phyloP scores from a whole-genome alignment of 2,888 invertebrate species.

The Palloptera scutellata region DNA sequence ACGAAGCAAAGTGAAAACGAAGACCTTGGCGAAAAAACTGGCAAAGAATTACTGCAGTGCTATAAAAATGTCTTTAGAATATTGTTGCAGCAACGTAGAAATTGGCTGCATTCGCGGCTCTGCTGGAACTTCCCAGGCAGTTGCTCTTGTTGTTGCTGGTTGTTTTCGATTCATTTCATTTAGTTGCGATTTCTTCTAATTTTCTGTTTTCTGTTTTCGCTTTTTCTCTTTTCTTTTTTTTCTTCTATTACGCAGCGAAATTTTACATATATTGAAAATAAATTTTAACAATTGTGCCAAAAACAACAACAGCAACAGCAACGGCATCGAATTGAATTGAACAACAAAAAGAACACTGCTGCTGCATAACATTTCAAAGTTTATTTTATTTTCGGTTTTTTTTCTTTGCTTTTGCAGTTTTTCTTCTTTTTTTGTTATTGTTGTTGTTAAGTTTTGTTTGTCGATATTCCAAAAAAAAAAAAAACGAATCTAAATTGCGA shows the following conservation, averaged over 20 bases:
- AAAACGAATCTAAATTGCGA: conserved; percentile 44
- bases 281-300: conserved; percentile 45
- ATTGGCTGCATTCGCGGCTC: too few species aligned
- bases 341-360: conserved; percentile 15
- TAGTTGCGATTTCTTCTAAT: not conserved
- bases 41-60: conserved; percentile 44
- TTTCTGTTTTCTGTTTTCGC: not conserved
- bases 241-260: conserved; percentile 21
- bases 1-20: not conserved
- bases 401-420: not conserved
- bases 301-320: conserved; percentile 16
- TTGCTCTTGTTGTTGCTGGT: conserved; percentile 3
- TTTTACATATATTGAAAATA: conserved; percentile 49
- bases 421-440: too few species aligned
- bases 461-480: conserved; percentile 39
- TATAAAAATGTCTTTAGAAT: conserved; percentile 43
- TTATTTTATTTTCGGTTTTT: conserved; percentile 16
- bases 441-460: conserved; percentile 12
- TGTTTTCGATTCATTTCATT: too few species aligned
- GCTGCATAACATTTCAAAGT: conserved; percentile 15
- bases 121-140: too few species aligned
- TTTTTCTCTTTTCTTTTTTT: conserved; percentile 11
- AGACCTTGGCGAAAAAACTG: not conserved
- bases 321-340: conserved; percentile 13
- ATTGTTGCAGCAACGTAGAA: conserved; percentile 14